phyloP scores from a whole-genome alignment of 1,140 invertebrate species.

The Scaptomyza montana region DNA sequence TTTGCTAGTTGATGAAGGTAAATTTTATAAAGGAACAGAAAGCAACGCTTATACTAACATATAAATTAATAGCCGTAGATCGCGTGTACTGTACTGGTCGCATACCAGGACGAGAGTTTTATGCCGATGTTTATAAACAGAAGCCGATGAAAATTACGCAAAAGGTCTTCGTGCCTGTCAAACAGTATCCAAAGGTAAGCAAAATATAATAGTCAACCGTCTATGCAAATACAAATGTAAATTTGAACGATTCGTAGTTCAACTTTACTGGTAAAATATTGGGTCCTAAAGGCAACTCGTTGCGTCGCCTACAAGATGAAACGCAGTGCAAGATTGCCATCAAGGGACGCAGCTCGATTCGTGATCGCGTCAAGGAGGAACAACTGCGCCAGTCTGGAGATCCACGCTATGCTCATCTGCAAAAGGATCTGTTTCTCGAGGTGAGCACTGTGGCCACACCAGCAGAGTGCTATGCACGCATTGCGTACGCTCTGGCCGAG shows the following conservation, averaged over 20 bases:
- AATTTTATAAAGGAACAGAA: background rate
- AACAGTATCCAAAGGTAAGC: constrained; percentile 92
- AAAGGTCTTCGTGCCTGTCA: constrained; percentile 90
- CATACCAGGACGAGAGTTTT: constrained; percentile 75
- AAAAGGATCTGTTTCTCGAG: constrained; percentile 94
- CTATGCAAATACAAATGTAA: too few species aligned
- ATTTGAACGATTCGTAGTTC: constrained; percentile 86
- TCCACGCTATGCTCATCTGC: constrained; percentile 94
- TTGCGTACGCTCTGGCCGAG: constrained; percentile 92
- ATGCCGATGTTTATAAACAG: constrained; percentile 84
- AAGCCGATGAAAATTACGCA: constrained; percentile 92
- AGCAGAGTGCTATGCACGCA: constrained; percentile 93
- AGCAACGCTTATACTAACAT: background rate
- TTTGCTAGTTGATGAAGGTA: constrained; percentile 72
- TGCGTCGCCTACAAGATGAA: constrained; percentile 94
- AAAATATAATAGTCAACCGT: too few species aligned
- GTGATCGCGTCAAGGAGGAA: constrained; percentile 95
- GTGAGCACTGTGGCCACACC: constrained; percentile 93
- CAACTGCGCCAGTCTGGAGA: constrained; percentile 92
- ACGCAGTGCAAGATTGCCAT: constrained; percentile 97
- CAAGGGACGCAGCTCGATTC: constrained; percentile 94
- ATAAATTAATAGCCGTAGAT: constrained; percentile 55
- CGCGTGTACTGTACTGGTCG: constrained; percentile 76
- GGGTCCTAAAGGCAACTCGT: constrained; percentile 94
- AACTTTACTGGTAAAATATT: constrained; percentile 97